phyloP scores from a whole-genome alignment of 2,113 vertebrate species.

The Nycticryphes semicollaris region DNA sequence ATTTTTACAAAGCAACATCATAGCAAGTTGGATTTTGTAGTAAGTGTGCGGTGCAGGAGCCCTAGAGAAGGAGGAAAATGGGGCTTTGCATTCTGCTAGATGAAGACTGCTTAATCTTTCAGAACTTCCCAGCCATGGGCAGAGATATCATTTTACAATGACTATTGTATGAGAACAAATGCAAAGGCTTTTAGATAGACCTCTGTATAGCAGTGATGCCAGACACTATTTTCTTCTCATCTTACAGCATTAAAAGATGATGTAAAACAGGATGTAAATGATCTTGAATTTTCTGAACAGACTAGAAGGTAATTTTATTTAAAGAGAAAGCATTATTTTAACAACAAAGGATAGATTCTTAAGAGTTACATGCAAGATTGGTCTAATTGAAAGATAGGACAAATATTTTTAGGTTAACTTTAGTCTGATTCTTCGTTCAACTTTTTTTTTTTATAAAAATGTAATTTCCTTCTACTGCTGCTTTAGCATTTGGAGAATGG shows the following conservation, averaged over 20 bases:
- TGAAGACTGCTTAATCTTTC: conserved; percentile 62
- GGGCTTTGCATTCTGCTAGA: neutral
- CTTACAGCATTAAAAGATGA: conserved; percentile 59
- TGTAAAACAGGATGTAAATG: conserved; percentile 37
- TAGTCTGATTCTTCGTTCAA: neutral
- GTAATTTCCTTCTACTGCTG: neutral
- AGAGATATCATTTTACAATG: conserved; percentile 67
- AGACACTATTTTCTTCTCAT: conserved; percentile 72
- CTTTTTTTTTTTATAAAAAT: neutral
- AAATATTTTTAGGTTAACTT: neutral
- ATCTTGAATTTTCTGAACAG: conserved; percentile 4
- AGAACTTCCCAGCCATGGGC: conserved; percentile 43
- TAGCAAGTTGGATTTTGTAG: conserved; percentile 25
- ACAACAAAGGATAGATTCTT: neutral
- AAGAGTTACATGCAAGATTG: neutral
- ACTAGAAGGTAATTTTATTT: neutral
- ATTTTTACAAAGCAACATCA: neutral
- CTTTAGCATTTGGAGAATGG: neutral
- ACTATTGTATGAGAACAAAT: conserved; percentile 53
- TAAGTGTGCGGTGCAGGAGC: neutral
- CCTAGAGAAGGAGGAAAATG: conserved; percentile 17
- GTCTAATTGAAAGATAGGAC: neutral
- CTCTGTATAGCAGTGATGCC: conserved; percentile 40
- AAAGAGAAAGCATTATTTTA: neutral
- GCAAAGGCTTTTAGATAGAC: conserved; percentile 37